A percentile compares a stretch with the other conserved stretches of the same genome.
These are phyloP conservation scores for Florisuga fusca DNA, from an alignment of 2,797 vertebrate genomes.

Conservation along the genomic window DNA sequence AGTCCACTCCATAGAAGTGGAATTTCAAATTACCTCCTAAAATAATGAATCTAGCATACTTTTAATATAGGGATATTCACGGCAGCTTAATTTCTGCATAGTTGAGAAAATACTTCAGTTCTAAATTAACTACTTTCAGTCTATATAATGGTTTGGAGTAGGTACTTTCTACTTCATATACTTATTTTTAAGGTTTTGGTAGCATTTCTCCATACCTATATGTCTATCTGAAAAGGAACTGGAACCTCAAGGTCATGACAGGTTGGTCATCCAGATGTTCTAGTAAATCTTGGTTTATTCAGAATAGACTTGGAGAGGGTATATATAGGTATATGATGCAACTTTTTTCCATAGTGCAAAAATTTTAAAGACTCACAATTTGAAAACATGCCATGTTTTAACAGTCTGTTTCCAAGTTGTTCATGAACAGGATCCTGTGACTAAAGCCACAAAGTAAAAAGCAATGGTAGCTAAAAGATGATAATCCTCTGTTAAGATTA, in stretches of 20 bases:
- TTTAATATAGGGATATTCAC: background rate
- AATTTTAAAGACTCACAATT: background rate
- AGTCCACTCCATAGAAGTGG: background rate
- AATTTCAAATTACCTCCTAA: background rate
- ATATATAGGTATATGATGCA: background rate
- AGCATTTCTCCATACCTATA: background rate
- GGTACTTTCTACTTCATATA: background rate
- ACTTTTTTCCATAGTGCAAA: background rate
- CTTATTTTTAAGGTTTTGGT: background rate
- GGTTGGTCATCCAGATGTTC: background rate
- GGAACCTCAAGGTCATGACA: background rate
- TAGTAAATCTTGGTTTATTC: background rate
- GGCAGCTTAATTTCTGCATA: background rate
- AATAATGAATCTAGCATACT: background rate
- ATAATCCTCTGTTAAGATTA: background rate
- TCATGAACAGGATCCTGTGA: background rate
- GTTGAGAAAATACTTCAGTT: background rate
- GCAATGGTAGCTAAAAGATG: background rate
- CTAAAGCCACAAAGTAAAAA: background rate
- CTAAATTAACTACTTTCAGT: background rate
- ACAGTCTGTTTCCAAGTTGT: background rate
- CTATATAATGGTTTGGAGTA: background rate
- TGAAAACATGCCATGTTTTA: background rate
- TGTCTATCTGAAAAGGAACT: background rate
- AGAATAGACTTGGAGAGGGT: background rate